Base-by-base conservation (phyloP, 1,140 invertebrate species). In the Heliconius nattereri region DNA sequence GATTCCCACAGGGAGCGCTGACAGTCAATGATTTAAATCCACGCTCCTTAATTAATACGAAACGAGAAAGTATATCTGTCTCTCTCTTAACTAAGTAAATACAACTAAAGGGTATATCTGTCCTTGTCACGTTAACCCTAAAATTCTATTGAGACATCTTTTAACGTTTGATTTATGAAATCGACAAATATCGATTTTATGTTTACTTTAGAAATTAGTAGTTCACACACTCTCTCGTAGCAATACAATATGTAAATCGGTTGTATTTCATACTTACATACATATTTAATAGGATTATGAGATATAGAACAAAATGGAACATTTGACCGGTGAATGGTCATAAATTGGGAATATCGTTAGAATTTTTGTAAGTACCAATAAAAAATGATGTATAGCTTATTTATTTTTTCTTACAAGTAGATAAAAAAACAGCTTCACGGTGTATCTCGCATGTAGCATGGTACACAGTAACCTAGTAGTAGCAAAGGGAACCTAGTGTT, bases 131-230 rank as follows among this genome's bases (percentile, higher is more conserved):
- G 73, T 81, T 81, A 81, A 84, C 80, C 83, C 80, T 88, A 87
- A 89, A 90, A 91, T 87, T 85, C 84, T 92, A 94, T 94, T 91
- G 88, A 94, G 92, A 94, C 90, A 90, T 94, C 90, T 81, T 92
- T 91, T 86, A 75, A 13, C 79, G 57, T 76, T 84, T 93, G 90
- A 93, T 94, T 92, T 94, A 93, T 92, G 80, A 73, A 77, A 78
- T 86, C 79, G 84, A 86, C 87, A 91, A 90, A 88, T 89, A 90
- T 89, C 89, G 87, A 90, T 91, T 88, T 52, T 52, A 20, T 94
- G 91, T 94, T 94, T 94, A 92, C 92, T 92, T 92, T 91, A 86
- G 84, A 87, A 93, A 92, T 94, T 94, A 93, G 92, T 91, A 86
- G 88, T 86, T 85, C 88, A 87, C 86, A 85, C 81, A 85, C 85